These are phyloP conservation scores for Heterohyrax brucei DNA, from an alignment of 2,797 vertebrate genomes.

Conservation along the genomic window DNA sequence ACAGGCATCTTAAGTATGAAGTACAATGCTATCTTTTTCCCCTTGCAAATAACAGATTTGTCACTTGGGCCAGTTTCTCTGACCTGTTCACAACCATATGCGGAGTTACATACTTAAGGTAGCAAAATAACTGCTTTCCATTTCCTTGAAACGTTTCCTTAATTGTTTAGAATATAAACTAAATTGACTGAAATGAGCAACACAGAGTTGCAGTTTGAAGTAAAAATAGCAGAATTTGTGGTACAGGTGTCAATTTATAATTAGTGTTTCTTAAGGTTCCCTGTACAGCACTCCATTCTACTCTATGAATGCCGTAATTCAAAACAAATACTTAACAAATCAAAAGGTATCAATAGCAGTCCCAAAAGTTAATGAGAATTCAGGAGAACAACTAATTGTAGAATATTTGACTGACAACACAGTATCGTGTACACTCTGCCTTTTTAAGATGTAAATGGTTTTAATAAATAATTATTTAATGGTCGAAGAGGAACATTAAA, in stretches of 20 bases:
- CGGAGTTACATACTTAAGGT: not conserved
- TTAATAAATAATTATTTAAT: not conserved
- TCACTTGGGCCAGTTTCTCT: not conserved
- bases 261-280: not conserved
- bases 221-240: constrained; percentile 41
- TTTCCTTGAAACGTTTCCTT: not conserved
- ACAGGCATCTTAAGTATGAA: not conserved
- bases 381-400: not conserved
- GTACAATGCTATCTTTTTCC: not conserved
- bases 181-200: constrained; percentile 4
- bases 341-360: not conserved
- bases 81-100: not conserved
- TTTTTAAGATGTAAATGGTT: not conserved
- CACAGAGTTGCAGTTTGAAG: not conserved
- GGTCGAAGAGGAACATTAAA: constrained; percentile 19
- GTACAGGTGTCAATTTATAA: not conserved
- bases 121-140: not conserved
- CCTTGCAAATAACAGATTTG: not conserved
- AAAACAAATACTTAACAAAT: constrained; percentile 50
- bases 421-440: not conserved
- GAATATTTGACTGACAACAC: not conserved
- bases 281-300: not conserved
- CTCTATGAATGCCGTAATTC: not conserved
- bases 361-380: constrained; percentile 2
- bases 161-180: not conserved